Percentiles rank a stretch among this genome's conserved stretches.
Conservation (phyloP, 2,797 vertebrate species). For the Epinephelus awoara region DNA sequence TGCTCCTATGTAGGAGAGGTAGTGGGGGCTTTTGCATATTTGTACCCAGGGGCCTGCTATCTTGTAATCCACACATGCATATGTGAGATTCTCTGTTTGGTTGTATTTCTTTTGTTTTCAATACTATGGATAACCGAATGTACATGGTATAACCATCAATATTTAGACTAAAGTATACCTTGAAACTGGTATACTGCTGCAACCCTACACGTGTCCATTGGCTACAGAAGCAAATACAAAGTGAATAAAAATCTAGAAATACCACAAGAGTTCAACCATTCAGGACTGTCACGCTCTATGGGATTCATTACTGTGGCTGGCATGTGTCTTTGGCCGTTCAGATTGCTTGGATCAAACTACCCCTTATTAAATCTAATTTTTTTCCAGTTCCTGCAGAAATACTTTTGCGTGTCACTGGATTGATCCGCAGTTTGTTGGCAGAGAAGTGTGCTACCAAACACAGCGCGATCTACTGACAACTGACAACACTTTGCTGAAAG, state of each 20-base stretch:
- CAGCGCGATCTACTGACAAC: neutral
- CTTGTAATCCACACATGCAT: too few species aligned
- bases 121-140: too few species aligned
- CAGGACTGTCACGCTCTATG: neutral
- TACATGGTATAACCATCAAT: too few species aligned
- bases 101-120: too few species aligned
- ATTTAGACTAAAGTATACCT: too few species aligned
- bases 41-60: too few species aligned
- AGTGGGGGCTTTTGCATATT: too few species aligned
- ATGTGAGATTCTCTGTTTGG: too few species aligned
- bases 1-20: too few species aligned
- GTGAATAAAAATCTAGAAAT: neutral
- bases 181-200: too few species aligned
- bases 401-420: conserved; percentile 18
- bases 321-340: conserved; percentile 19
- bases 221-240: too few species aligned
- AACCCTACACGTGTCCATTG: too few species aligned
- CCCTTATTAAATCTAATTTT: conserved; percentile 22
- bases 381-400: conserved; percentile 29
- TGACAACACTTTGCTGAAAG: neutral
- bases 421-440: neutral
- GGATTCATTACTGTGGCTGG: conserved; percentile 20
- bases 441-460: neutral
- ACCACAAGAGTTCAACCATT: neutral
- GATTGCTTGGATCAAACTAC: conserved; percentile 18